phyloP scores from a whole-genome alignment of 2,113 vertebrate genomes.

The Plestiodon gilberti region DNA sequence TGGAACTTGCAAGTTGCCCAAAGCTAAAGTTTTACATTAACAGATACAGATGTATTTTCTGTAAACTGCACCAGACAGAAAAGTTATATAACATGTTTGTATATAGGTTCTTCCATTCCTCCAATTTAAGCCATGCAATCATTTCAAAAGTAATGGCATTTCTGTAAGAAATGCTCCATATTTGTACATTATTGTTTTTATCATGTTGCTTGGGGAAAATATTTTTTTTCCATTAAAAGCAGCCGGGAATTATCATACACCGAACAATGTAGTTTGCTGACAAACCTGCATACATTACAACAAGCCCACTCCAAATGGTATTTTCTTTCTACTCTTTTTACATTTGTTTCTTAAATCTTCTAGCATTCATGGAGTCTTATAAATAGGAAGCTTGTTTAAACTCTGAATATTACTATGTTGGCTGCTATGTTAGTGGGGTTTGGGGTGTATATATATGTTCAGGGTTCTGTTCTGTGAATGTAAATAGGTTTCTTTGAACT shows the following conservation, averaged over 20 bases:
- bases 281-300: background rate
- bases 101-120: background rate
- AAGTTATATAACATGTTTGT: background rate
- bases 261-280: background rate
- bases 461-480: background rate
- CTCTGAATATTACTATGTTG: background rate
- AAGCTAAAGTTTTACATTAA: slow-evolving; percentile 16
- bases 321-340: slow-evolving; percentile 1
- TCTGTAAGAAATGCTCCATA: background rate
- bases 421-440: background rate
- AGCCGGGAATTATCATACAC: background rate
- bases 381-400: background rate
- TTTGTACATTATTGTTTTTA: slow-evolving; percentile 9
- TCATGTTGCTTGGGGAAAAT: background rate
- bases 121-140: slow-evolving; percentile 13
- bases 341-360: background rate
- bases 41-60: background rate
- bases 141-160: background rate
- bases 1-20: background rate
- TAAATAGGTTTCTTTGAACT: background rate
- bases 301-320: background rate
- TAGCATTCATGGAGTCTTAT: background rate
- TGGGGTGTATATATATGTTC: background rate
- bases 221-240: slow-evolving; percentile 4
- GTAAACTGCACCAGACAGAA: background rate